phyloP scores from a whole-genome alignment of 2,888 invertebrate genomes.

The Noctua janthina region DNA sequence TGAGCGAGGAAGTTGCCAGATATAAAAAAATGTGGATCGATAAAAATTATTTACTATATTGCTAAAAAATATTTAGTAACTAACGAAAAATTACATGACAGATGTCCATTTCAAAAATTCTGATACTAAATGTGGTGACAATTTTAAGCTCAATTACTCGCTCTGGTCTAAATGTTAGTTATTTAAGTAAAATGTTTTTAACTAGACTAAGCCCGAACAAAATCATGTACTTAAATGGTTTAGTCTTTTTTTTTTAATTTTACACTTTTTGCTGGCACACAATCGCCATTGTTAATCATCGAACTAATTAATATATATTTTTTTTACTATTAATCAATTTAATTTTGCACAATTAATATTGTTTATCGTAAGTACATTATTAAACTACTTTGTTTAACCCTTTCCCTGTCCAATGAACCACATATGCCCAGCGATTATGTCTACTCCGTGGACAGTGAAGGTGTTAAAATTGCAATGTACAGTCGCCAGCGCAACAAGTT shows the following conservation, averaged over 20 bases:
- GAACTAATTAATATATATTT: conserved; percentile 37
- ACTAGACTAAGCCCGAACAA: conserved; percentile 50
- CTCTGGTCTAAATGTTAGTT: conserved; percentile 52
- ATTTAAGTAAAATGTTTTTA: conserved; percentile 44
- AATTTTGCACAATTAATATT: conserved; percentile 24
- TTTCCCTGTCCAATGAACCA: background rate
- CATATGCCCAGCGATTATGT: background rate
- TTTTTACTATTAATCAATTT: conserved; percentile 15
- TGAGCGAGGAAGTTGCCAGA: conserved; percentile 29
- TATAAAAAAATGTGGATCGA: background rate
- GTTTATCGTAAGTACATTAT: background rate
- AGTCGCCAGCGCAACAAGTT: no score
- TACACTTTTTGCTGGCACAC: conserved; percentile 25
- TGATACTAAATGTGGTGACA: conserved; percentile 16
- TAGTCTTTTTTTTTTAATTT: conserved; percentile 25
- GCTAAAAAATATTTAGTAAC: background rate
- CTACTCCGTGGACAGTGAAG: background rate
- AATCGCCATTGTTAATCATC: conserved; percentile 47
- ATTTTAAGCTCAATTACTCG: conserved; percentile 41
- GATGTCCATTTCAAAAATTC: background rate
- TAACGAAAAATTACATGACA: background rate
- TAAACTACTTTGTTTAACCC: background rate
- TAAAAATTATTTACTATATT: background rate
- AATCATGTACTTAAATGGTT: conserved; percentile 57
- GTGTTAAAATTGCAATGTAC: background rate